phyloP scores from a whole-genome alignment of 2,888 invertebrate genomes.

The Steinernema carpocapsae region DNA sequence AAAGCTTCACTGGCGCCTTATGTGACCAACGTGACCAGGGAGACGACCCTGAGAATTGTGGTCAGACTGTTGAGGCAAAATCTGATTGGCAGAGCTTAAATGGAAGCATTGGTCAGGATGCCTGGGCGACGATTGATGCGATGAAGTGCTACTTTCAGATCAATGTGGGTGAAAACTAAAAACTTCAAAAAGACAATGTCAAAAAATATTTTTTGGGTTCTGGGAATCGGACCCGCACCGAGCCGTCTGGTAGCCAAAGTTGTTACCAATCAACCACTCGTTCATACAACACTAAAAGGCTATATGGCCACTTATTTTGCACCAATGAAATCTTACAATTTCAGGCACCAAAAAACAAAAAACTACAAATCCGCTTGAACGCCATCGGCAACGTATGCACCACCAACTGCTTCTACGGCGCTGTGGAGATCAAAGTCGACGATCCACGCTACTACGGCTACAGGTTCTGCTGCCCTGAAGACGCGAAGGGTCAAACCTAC shows the following conservation, averaged over 20 bases:
- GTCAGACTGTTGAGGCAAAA: neutral
- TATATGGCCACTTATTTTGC: too few species aligned
- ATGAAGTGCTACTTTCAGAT: conserved; percentile 30
- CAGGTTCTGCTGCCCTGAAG: conserved; percentile 30
- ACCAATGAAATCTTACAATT: neutral
- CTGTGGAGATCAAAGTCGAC: conserved; percentile 33
- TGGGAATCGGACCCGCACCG: too few species aligned
- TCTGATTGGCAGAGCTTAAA: neutral
- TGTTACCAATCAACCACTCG: too few species aligned
- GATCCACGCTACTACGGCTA: conserved; percentile 28
- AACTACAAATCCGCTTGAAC: neutral
- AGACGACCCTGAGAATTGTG: conserved; percentile 5
- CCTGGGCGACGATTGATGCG: neutral
- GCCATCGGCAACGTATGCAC: neutral
- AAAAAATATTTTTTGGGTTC: too few species aligned
- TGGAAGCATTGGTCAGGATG: conserved; percentile 10
- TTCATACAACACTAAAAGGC: too few species aligned
- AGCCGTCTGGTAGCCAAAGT: too few species aligned
- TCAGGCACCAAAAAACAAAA: conserved; percentile 13
- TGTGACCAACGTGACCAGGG: conserved; percentile 34
- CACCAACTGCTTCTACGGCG: conserved; percentile 32
- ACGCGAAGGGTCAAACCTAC: conserved; percentile 16
- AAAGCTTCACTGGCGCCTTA: conserved; percentile 56
- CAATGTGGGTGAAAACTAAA: neutral
- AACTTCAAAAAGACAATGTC: too few species aligned